phyloP scores from a whole-genome alignment of 2,113 vertebrate species.

The Odontophorus gujanensis region DNA sequence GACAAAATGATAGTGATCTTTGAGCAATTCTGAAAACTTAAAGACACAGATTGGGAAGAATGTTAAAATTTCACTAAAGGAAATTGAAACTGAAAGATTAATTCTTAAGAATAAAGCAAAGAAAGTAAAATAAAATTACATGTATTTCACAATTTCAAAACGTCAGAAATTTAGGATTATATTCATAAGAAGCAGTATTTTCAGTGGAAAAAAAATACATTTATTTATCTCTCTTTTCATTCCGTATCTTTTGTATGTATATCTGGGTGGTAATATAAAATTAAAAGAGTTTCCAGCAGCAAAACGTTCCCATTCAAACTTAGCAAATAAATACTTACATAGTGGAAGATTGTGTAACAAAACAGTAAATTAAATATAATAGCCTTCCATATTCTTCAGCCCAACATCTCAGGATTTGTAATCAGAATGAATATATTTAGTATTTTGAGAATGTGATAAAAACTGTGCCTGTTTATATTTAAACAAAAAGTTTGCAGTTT shows the following conservation, averaged over 20 bases:
- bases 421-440: background rate
- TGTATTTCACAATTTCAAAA: background rate
- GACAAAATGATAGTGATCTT: background rate
- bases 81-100: background rate
- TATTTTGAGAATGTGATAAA: background rate
- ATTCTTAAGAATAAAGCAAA: background rate
- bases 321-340: background rate
- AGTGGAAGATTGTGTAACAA: background rate
- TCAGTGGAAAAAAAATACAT: background rate
- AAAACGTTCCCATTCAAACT: background rate
- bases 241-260: background rate
- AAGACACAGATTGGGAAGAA: background rate
- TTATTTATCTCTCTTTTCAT: background rate
- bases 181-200: background rate
- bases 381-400: background rate
- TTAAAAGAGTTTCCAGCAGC: background rate
- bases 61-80: background rate
- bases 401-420: background rate
- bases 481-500: background rate
- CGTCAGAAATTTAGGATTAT: background rate
- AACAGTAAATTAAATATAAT: background rate
- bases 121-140: background rate
- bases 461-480: background rate
- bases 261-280: background rate
- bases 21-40: background rate